Base-by-base conservation (phyloP, 2,888 invertebrate species). In the Spatulosminthurus flaviceps region DNA sequence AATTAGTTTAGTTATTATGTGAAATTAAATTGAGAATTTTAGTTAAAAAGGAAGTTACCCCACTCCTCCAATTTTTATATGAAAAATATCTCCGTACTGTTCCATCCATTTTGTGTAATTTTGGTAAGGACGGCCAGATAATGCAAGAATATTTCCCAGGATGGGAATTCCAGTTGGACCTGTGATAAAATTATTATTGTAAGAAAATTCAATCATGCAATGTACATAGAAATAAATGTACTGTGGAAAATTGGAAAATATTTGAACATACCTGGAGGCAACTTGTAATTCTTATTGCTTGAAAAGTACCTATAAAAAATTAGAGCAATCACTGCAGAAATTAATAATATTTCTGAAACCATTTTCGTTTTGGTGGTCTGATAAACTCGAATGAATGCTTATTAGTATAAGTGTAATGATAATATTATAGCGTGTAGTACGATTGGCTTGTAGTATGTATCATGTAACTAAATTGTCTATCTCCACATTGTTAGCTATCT, bases 91-190 rank as follows among this genome's bases (percentile, higher is more conserved):
- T n/a, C 61, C 74, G 28, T 60, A 74, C 13, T 60, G 13, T 16
- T 34, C 26, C 21, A 11, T 19, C 74, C 74, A 74, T 74, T 74
- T 74, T 60, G 34, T 22, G 34, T 60, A 61, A 22, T 61, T 61
- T 19, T 21, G 13, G 34, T 74, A 61, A 7, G 74, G 74, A 0
- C 21, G n/a, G 0, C 61, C 61, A 9, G 74, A 60, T 1, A 74
- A 13, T 0, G 74, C 28, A 5, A 61, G n/a, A 16, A 61, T 0
- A 61, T 64, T 74, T 11, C 74, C 74, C 0, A 74, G 0, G 0
- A 74, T 4, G 13, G 74, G 74, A 9, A 74, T 19, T n/a, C 61
- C 61, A 13, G 9, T 19, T 9, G 74, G 74, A 4, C 74, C 74
- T 74, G 4, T 34, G n/a, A n/a, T n/a, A n/a, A n/a, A 9, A n/a